Evolutionary conservation across 2,888 invertebrate species (phyloP).

Genomic region (Parthenolecanium corni): DNA sequence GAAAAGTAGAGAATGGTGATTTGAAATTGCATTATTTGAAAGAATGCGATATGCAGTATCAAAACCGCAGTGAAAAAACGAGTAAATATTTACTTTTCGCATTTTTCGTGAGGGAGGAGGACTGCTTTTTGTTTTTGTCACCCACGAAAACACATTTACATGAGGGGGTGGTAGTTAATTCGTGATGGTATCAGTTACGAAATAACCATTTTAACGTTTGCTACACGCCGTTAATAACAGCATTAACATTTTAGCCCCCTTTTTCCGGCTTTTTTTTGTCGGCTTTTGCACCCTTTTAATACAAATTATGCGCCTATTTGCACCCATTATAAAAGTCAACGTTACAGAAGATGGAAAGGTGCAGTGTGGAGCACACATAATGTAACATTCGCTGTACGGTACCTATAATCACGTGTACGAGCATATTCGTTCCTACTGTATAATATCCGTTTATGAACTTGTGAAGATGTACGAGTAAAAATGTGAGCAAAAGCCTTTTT

Average conservation of each 20-base stretch:
- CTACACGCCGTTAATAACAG: constrained; percentile 23
- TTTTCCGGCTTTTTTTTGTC: constrained; percentile 2
- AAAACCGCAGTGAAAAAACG: no score
- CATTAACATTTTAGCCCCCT: constrained; percentile 23
- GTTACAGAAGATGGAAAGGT: neutral
- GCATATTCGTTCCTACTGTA: neutral
- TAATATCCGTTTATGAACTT: no score
- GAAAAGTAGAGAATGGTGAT: no score
- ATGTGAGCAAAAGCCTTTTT: no score
- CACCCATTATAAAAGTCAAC: constrained; percentile 21
- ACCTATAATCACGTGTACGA: constrained; percentile 16
- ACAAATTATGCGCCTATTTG: constrained; percentile 24
- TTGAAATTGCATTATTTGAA: no score
- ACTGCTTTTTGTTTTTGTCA: no score
- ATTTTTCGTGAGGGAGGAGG: no score
- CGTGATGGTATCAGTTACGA: neutral
- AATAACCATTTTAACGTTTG: constrained; percentile 26
- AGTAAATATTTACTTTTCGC: no score
- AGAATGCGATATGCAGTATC: no score
- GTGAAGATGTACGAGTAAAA: no score
- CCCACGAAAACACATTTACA: no score
- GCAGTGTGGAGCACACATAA: neutral
- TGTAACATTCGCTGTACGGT: constrained; percentile 4
- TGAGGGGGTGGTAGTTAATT: no score
- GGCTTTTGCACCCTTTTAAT: constrained; percentile 21